Percentiles rank a stretch among this genome's conserved stretches.
Conservation (phyloP, 2,113 vertebrate genomes). For the Eleginops maclovinus region DNA sequence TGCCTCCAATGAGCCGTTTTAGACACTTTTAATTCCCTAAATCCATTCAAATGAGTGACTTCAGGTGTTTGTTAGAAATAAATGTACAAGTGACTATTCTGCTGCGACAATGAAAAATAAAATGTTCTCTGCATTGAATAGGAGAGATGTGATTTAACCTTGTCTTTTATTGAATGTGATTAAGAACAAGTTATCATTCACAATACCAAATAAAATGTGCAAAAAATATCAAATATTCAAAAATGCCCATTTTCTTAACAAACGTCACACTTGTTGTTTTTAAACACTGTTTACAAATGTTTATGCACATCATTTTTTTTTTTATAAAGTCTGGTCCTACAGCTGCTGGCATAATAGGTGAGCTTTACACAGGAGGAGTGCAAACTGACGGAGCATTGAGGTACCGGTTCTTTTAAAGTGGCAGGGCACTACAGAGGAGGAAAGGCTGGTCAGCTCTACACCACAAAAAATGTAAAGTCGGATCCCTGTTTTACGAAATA, state of each 20-base stretch:
- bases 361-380: slow-evolving; percentile 66
- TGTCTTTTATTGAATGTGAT: slow-evolving; percentile 39
- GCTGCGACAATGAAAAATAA: neutral
- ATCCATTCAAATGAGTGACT: neutral
- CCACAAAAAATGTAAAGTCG: slow-evolving; percentile 9
- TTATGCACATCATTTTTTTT: slow-evolving; percentile 66
- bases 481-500: slow-evolving; percentile 23
- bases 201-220: slow-evolving; percentile 75
- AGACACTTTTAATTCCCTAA: neutral
- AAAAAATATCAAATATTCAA: slow-evolving; percentile 73
- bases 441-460: slow-evolving; percentile 48
- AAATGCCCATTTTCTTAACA: slow-evolving; percentile 70
- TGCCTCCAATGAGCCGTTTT: slow-evolving; percentile 1
- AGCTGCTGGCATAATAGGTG: slow-evolving; percentile 71
- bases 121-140: slow-evolving; percentile 31
- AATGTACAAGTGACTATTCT: slow-evolving; percentile 14
- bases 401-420: slow-evolving; percentile 72
- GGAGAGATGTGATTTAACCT: slow-evolving; percentile 37
- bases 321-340: slow-evolving; percentile 65
- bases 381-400: slow-evolving; percentile 67
- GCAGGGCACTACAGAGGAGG: slow-evolving; percentile 62
- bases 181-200: slow-evolving; percentile 68
- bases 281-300: slow-evolving; percentile 73
- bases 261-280: slow-evolving; percentile 63
- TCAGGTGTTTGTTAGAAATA: slow-evolving; percentile 17